phyloP scores from a whole-genome alignment of 2,797 vertebrate genomes.

The Uromys caudimaculatus region DNA sequence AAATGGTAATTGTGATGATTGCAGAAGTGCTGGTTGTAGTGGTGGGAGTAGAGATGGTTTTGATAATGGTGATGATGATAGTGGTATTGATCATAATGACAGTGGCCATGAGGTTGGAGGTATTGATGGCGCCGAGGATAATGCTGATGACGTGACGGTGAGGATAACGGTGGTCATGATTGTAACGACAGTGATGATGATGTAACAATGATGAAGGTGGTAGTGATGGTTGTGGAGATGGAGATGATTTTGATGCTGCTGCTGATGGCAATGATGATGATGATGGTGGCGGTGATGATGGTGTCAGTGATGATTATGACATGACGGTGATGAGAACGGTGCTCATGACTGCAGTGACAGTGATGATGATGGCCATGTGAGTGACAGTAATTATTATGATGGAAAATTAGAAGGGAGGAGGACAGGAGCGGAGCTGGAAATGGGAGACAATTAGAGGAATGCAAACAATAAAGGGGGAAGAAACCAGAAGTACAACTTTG shows the following conservation, averaged over 20 bases:
- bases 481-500: neutral
- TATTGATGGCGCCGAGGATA: neutral
- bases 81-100: too few species aligned
- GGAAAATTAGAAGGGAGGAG: neutral
- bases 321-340: too few species aligned
- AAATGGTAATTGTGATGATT: neutral
- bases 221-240: neutral
- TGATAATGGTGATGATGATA: neutral
- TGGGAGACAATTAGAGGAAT: neutral
- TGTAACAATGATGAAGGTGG: too few species aligned
- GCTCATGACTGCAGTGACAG: neutral
- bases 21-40: neutral
- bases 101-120: too few species aligned
- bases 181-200: neutral
- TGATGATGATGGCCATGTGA: neutral
- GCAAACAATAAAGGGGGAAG: neutral
- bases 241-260: too few species aligned
- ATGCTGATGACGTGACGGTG: neutral
- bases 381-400: neutral
- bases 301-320: neutral
- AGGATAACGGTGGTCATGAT: neutral
- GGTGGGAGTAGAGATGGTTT: too few species aligned
- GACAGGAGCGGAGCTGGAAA: neutral
- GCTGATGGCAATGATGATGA: neutral
- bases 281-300: neutral